Base-by-base conservation (phyloP, 2,113 vertebrate genomes). In the Pedetes capensis region DNA sequence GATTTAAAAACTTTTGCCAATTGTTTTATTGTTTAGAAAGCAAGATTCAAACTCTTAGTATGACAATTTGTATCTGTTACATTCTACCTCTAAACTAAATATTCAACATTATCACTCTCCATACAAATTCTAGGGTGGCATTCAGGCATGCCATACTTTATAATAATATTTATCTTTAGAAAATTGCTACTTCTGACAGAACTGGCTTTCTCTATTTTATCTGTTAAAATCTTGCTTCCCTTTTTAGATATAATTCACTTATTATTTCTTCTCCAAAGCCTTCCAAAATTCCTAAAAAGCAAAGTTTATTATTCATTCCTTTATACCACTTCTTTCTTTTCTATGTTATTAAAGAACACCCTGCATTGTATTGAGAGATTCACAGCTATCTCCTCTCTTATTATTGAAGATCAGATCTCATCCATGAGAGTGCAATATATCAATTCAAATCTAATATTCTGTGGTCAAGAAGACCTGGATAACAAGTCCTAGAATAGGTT, bases 401-500 rank as follows among this genome's bases (percentile, higher is more conserved):
- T 91, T 96, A 74, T 47, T 78, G 39, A 71, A 91, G n/a, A 74
- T 2, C 11, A 72, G 1, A 4, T 92, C 42, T 85, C 92, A 87
- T 80, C 87, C 75, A 89, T 83, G 51, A 96, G 17, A 89, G 25
- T 55, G 6, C 4, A 90, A 80, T 81, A 83, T 53, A 85, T 63
- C 61, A 8, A 92, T 91, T 86, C 34, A 83, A 51, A 93, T 68
- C 13, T 95, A 92, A 68, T 55, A 44, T 68, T 71, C 66, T 68
- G 4, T 88, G 81, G 57, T 93, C 53, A 88, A 61, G 23, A 16
- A 85, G 18, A 83, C 8, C 17, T 92, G 8, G 6, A 6, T 49
- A 85, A 16, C 76, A 90, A 66, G 20, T 76, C 20, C 47, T 55
- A 84, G 61, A 85, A 63, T 49, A 91, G 37, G 32, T 42, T 18